Evolutionary conservation across 2,888 invertebrate species (phyloP).

Genomic region (Crematogaster levior): DNA sequence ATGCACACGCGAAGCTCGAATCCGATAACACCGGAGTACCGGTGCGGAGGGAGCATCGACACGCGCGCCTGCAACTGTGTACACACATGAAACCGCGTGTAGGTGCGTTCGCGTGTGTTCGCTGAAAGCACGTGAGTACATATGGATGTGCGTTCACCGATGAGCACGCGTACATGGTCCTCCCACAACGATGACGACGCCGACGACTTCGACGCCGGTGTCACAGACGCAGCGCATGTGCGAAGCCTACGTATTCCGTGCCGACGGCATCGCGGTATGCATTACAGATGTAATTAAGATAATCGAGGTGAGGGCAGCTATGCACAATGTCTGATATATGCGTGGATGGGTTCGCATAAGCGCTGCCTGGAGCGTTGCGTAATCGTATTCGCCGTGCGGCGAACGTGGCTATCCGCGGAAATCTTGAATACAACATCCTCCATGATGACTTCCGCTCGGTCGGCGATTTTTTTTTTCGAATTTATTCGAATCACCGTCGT

Average conservation of each 20-base stretch:
- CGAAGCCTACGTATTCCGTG: constrained; percentile 62
- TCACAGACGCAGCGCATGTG: constrained; percentile 57
- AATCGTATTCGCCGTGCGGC: constrained; percentile 71
- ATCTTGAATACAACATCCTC: constrained; percentile 71
- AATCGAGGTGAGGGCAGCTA: constrained; percentile 84
- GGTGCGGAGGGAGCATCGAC: constrained; percentile 10
- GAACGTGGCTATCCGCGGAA: constrained; percentile 74
- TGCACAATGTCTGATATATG: constrained; percentile 84
- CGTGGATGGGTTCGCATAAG: constrained; percentile 75
- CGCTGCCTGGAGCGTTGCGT: constrained; percentile 69
- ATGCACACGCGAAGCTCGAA: constrained; percentile 23
- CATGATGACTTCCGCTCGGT: constrained; percentile 26
- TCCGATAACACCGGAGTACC: background rate
- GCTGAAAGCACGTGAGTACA: constrained; percentile 15
- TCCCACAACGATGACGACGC: background rate
- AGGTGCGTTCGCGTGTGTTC: background rate
- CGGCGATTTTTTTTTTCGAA: background rate
- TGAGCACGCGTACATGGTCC: constrained; percentile 64
- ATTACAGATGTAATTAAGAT: constrained; percentile 85
- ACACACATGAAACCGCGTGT: no score
- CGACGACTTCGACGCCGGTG: no score
- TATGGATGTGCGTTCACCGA: constrained; percentile 45
- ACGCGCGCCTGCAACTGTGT: no score
- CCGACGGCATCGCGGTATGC: constrained; percentile 80
- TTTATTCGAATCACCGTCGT: background rate